Base-by-base conservation (phyloP, 2,797 vertebrate genomes). In the Melanotaenia parkinsoni region DNA sequence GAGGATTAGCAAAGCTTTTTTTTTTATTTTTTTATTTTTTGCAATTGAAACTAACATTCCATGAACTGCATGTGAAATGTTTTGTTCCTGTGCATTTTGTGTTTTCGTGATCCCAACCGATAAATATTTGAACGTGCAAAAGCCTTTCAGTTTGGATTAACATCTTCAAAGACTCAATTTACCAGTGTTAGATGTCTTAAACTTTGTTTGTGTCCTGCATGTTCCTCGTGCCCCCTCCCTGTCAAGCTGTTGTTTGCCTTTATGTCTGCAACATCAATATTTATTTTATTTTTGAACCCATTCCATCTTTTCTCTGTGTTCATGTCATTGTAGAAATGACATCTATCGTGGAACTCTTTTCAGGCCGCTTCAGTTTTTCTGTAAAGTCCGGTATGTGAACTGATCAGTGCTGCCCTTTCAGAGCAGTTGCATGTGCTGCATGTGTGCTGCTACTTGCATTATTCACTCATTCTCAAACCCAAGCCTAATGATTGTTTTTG, bases 301-400 rank as follows among this genome's bases (percentile, higher is more conserved):
- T 83, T 76, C 75, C 81, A 20, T 86, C 80, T 87, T 81, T 63
- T 90, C 80, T 92, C 81, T 94, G 87, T 94, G 83, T 91, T 76
- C 86, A 61, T 93, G 91, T 92, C 75, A 58, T 89, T 87, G 87
- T 92, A 94, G 93, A 93, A 91, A 91, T 91, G 92, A 91, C 91
- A 88, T 91, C 92, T 94, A 45, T 93, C 93, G 92, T 88, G 93
- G 93, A 94, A 93, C 90, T 89, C 88, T 94, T 92, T 94, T 94
- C 91, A 90, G 89, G 74, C 93, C 93, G 22, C 91, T 94, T 87
- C 91, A 82, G 85, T 92, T 94, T 91, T 94, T 93, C 93, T 92
- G 62, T 94, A 94, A 94, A 94, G 91, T 92, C 93, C 93, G 93
- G 93, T 94, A 94, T 90, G 93, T 94, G 93, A 93, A 83, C 84